These are phyloP conservation scores for Podarcis siculus DNA, from an alignment of 2,797 vertebrate species.

Conservation along the genomic window DNA sequence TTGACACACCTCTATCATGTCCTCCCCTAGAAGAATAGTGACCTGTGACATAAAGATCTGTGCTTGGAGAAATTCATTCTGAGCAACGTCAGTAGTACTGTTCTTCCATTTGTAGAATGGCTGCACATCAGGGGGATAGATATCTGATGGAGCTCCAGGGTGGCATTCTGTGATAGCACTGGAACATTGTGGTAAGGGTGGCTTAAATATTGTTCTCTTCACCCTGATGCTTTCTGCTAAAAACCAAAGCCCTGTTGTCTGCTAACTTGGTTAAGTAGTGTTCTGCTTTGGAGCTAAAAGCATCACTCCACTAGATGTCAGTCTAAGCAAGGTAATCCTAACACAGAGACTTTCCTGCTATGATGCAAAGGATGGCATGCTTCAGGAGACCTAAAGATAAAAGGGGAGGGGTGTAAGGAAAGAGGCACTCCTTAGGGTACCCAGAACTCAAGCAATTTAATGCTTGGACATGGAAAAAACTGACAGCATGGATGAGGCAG, in stretches of 20 bases:
- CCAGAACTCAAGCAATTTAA: neutral
- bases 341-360: neutral
- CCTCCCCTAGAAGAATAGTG: neutral
- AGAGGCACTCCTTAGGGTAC: neutral
- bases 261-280: neutral
- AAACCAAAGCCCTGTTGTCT: neutral
- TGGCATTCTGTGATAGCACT: neutral
- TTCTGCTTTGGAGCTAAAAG: neutral
- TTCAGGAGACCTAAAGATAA: neutral
- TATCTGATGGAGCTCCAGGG: neutral
- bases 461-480: neutral
- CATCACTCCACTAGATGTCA: conserved; percentile 75
- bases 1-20: no score
- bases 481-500: neutral
- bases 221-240: neutral
- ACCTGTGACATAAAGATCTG: neutral
- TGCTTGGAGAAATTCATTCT: neutral
- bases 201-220: neutral
- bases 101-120: neutral
- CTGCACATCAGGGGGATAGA: neutral
- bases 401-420: neutral
- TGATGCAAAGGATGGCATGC: neutral
- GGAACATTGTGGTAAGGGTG: neutral
- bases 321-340: conserved; percentile 31
- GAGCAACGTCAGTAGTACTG: neutral